Conservation (phyloP, 2,113 vertebrate species). For the Pseudopodoces humilis region DNA sequence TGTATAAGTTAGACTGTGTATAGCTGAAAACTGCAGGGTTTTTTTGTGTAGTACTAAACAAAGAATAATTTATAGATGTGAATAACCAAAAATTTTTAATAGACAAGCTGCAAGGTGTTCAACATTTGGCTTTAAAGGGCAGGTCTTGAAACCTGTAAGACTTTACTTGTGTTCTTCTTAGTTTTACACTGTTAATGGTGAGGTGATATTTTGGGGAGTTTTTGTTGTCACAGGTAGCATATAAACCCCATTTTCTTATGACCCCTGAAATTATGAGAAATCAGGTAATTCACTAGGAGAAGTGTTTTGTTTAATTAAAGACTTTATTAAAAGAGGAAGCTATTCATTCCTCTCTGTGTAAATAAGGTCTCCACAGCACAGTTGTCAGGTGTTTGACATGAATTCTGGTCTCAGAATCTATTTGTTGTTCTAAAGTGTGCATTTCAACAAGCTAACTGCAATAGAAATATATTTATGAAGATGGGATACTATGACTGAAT, state of each 20-base stretch:
- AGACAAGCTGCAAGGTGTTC: background rate
- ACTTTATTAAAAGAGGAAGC: background rate
- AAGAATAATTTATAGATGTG: background rate
- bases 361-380: background rate
- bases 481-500: background rate
- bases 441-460: background rate
- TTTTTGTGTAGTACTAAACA: background rate
- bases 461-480: background rate
- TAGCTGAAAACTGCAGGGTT: background rate
- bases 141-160: background rate
- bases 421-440: background rate
- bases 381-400: background rate
- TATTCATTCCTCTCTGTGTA: background rate
- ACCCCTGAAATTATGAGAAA: background rate
- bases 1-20: background rate
- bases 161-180: background rate
- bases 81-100: background rate
- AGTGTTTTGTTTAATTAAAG: background rate
- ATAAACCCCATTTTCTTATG: background rate
- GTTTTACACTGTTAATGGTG: background rate
- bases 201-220: background rate
- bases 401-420: background rate
- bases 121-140: background rate
- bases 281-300: background rate
- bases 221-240: background rate